Conservation (phyloP, 2,797 vertebrate species). For the Spatula versicolor region DNA sequence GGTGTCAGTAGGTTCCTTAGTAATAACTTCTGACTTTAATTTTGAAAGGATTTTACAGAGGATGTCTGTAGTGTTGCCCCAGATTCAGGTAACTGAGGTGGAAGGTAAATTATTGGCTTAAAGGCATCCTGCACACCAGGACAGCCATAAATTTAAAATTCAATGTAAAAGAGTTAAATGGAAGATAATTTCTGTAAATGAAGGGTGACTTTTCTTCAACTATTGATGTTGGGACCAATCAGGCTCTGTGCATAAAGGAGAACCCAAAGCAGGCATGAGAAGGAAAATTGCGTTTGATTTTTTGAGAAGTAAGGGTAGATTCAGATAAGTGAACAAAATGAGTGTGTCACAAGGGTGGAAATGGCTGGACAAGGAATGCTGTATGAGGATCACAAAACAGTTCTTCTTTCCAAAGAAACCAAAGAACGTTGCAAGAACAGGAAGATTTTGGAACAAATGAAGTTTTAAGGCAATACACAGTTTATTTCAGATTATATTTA, state of each 20-base stretch:
- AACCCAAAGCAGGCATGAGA: background rate
- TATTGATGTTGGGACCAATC: background rate
- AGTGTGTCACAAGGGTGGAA: background rate
- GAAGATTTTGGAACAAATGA: background rate
- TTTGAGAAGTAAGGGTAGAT: background rate
- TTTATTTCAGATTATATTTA: background rate
- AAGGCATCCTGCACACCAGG: background rate
- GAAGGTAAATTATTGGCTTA: background rate
- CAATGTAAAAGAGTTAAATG: rapidly evolving
- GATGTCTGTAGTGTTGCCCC: background rate
- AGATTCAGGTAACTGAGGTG: background rate
- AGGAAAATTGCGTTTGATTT: background rate
- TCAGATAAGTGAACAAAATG: background rate
- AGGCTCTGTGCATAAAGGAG: background rate
- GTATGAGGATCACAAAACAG: background rate
- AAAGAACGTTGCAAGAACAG: background rate
- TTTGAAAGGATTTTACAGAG: background rate
- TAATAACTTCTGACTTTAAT: background rate
- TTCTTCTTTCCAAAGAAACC: background rate
- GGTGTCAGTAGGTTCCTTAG: background rate
- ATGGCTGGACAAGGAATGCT: background rate
- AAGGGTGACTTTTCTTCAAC: background rate
- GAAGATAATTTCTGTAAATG: background rate
- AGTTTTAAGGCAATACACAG: background rate
- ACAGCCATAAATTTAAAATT: background rate